phyloP scores from a whole-genome alignment of 2,797 vertebrate species.

The Pogoniulus pusillus region DNA sequence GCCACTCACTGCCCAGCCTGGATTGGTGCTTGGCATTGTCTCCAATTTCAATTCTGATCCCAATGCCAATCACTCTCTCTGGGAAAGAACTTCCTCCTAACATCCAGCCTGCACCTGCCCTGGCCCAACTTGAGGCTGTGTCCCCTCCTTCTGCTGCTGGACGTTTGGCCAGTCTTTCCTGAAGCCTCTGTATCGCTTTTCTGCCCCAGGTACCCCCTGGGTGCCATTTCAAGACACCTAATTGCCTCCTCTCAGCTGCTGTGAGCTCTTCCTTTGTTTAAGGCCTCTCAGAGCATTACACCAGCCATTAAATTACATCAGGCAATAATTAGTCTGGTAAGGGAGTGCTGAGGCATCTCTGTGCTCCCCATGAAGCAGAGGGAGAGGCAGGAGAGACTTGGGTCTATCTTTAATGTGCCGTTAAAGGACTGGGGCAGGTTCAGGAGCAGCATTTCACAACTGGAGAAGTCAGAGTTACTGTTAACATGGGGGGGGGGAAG shows the following conservation, averaged over 20 bases:
- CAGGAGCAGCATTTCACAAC: neutral
- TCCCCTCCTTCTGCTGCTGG: neutral
- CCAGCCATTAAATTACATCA: neutral
- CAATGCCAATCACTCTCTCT: too few species aligned
- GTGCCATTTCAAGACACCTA: neutral
- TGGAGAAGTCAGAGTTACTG: neutral
- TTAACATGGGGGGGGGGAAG: neutral
- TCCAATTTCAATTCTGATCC: too few species aligned
- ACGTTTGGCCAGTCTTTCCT: neutral
- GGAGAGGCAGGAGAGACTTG: neutral
- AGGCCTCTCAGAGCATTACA: neutral
- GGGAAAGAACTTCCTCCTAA: too few species aligned
- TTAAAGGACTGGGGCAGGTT: neutral
- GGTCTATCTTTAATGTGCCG: neutral
- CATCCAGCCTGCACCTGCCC: neutral
- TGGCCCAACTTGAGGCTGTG: too few species aligned
- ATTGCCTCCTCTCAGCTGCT: neutral
- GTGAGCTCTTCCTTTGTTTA: neutral
- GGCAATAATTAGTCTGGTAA: conserved; percentile 5
- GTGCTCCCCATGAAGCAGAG: neutral
- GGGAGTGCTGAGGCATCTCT: neutral
- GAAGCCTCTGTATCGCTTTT: neutral
- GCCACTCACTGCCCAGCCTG: too few species aligned
- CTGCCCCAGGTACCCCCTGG: fast-evolving
- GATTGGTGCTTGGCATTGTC: too few species aligned